Conservation (phyloP, 2,888 invertebrate species). For the Archips xylosteana region DNA sequence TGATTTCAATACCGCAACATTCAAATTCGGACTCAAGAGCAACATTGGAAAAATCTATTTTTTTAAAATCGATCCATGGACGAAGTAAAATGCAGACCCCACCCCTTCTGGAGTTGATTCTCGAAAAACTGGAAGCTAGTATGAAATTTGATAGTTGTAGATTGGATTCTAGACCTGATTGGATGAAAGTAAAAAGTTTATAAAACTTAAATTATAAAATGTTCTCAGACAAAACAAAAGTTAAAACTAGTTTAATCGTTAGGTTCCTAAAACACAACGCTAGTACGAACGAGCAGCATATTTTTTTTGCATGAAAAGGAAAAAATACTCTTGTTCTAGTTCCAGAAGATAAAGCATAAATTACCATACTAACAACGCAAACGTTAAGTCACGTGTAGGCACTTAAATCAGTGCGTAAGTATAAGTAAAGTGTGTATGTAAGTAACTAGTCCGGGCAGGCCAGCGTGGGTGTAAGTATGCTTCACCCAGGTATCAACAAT, state of each 20-base stretch:
- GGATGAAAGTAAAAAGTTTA: too few relatives aligned
- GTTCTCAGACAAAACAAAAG: neutral
- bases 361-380: slow-evolving; percentile 43
- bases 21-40: too few relatives aligned
- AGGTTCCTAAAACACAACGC: neutral
- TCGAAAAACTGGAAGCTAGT: too few relatives aligned
- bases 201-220: neutral
- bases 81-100: too few relatives aligned
- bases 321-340: slow-evolving; percentile 9
- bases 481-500: slow-evolving; percentile 51
- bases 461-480: slow-evolving; percentile 56
- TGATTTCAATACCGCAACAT: too few relatives aligned
- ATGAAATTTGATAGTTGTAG: too few relatives aligned
- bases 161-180: too few relatives aligned
- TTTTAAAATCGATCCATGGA: too few relatives aligned
- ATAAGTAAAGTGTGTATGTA: slow-evolving; percentile 2
- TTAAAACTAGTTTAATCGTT: neutral
- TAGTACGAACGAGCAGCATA: too few relatives aligned
- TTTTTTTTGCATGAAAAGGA: neutral
- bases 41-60: too few relatives aligned
- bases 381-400: slow-evolving; percentile 40
- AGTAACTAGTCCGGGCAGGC: slow-evolving; percentile 37
- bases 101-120: too few relatives aligned
- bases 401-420: slow-evolving; percentile 40
- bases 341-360: slow-evolving; percentile 37